These are phyloP conservation scores for Steinernema hermaphroditum DNA, from an alignment of 2,888 invertebrate genomes.

Conservation along the genomic window DNA sequence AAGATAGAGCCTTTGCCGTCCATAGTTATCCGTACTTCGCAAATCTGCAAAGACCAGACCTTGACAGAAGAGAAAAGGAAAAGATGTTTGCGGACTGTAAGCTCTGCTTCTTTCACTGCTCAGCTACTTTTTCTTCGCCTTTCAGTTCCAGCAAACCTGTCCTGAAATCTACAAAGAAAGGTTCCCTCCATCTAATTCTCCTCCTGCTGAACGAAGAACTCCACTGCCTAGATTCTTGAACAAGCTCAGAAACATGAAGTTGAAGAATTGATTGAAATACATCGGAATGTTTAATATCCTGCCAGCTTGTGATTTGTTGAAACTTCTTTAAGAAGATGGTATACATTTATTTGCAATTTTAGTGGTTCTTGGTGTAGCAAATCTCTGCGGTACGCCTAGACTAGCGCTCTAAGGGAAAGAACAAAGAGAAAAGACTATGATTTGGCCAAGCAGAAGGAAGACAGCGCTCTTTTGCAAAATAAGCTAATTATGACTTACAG, in stretches of 20 bases:
- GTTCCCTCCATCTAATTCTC: neutral
- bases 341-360: too few relatives aligned
- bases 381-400: too few relatives aligned
- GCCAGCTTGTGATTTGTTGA: too few relatives aligned
- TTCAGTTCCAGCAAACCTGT: slow-evolving; percentile 11
- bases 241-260: neutral
- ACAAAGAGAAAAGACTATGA: too few relatives aligned
- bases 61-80: slow-evolving; percentile 1
- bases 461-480: too few relatives aligned
- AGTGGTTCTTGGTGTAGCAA: too few relatives aligned
- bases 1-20: slow-evolving; percentile 11
- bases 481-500: too few relatives aligned
- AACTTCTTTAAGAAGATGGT: too few relatives aligned
- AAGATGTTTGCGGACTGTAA: neutral
- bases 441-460: too few relatives aligned
- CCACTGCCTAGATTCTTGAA: neutral
- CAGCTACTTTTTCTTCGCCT: neutral
- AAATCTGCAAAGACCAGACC: neutral
- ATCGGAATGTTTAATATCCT: too few relatives aligned
- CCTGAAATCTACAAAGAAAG: neutral
- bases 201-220: neutral
- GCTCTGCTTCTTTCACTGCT: neutral
- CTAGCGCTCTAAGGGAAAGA: too few relatives aligned
- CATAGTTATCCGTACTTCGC: neutral
- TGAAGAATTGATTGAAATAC: too few relatives aligned